Base-by-base conservation (phyloP, 2,888 invertebrate genomes). In the Bellardia pandia region DNA sequence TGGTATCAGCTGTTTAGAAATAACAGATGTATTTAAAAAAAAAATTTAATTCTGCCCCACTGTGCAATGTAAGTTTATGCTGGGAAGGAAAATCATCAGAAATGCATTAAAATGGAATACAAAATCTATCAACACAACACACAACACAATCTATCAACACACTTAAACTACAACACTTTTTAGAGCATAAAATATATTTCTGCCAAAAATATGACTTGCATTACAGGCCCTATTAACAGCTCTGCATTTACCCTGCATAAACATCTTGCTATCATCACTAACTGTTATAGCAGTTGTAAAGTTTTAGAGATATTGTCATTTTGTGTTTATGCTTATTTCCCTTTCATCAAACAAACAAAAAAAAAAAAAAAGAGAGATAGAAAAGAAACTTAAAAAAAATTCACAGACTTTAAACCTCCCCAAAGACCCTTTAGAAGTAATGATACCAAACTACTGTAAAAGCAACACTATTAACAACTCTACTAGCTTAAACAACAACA, bases 241-340 rank as follows among this genome's bases (percentile, higher is more conserved):
- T n/a, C n/a, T 62, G 33, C 14, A n/a, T 62, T 37, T 4, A 23
- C 14, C 48, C 9, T 37, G 6, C 13, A 71, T 51, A 66, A 68
- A 79, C n/a, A 45, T 58, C 42, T 69, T 45, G 53, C 30, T 62
- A 69, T 80, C 75, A 8, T 37, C 42, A 69, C 69, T 79, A 62
- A 56, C 78, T 48, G 51, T 75, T 80, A 48, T 53, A 48, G 69
- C 14, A 56, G 75, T 79, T 69, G 75, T 80, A 80, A 80, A 85
- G n/a, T 79, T 75, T 75, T 62, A 62, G 14, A 77, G 72, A 84
- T 86, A 84, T 84, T 86, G 86, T 80, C 86, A 86, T 76, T 76
- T 84, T 58, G 72, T 83, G 83, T 83, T 86, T 84, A 80, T 77
- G 69, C 48, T 80, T 85, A 84, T 76, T 86, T 86, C 76, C 60